phyloP scores from a whole-genome alignment of 2,797 vertebrate genomes.

The Falco peregrinus region DNA sequence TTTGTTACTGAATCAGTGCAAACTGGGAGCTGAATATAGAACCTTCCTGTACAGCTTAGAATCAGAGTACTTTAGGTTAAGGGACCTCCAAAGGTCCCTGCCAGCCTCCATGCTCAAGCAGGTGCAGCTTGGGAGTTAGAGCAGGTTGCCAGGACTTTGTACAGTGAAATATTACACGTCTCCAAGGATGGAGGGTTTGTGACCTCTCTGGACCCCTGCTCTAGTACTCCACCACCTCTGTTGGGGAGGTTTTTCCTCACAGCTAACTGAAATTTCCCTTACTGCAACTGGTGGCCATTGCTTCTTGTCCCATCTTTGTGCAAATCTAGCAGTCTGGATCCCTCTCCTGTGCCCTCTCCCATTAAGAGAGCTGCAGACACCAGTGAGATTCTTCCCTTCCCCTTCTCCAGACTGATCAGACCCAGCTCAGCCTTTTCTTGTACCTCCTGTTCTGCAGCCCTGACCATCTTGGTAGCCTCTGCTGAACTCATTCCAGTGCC shows the following conservation, averaged over 20 bases:
- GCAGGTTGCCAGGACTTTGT: neutral
- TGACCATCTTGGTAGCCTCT: neutral
- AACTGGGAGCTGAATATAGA: neutral
- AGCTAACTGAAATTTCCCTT: neutral
- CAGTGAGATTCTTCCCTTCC: neutral
- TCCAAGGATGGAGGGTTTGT: neutral
- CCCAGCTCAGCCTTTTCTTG: neutral
- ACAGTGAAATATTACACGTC: neutral
- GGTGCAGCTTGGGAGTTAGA: neutral
- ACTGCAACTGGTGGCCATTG: neutral
- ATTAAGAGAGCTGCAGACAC: neutral
- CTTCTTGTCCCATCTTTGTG: neutral
- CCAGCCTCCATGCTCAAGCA: rapidly evolving
- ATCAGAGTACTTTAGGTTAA: neutral
- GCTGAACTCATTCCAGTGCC: neutral
- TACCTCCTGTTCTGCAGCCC: neutral
- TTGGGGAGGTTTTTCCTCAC: neutral
- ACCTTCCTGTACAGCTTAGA: neutral
- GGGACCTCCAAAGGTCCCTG: neutral
- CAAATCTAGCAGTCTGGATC: neutral
- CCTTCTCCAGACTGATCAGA: neutral
- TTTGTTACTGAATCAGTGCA: neutral
- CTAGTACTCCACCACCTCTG: neutral
- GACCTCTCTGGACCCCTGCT: neutral
- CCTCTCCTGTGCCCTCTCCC: neutral